Evolutionary conservation across 2,113 vertebrate genomes (phyloP), one percentile per base, ranked within the genome.

Genomic region (Oryzias woworae): DNA sequence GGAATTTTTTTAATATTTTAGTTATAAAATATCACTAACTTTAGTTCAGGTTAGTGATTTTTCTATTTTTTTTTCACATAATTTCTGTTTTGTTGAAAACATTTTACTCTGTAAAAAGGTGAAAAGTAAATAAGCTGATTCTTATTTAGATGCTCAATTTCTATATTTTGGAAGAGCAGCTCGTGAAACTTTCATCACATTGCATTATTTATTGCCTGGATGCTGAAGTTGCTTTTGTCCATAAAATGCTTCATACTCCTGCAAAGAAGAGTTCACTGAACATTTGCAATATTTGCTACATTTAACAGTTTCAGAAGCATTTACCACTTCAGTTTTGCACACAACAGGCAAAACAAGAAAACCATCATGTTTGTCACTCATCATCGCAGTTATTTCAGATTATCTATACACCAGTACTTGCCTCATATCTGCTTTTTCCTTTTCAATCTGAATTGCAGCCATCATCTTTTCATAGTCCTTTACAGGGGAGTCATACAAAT

Each of bases 391-490:
- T 51, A 36, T 23, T 51, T 48, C 16, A 18, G n/a, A 48, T 7
- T 18, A 1, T 53, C 43, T 12, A 55, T 48, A 58, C 49, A 46
- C 10, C 0, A 16, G 8, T 36, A 66, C 63, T 69, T 86, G 96
- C 96, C 96, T 93, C 88, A 96, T 31, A 1, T 95, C 87, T 58
- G 74, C 48, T 84, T 98, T 99, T 67, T 91, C 93, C 0, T 85
- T 41, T 85, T 99, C 95, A 0, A 85, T 31, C 0, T 94, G 78
- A 66, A 99, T 57, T 31, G 90, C 4, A 54, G 95, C 94, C 95
- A 99, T 85, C 77, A 91, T 74, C 80, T 93, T 97, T 83, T 99
- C 97, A 64, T 99, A 98, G 51, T 93, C 65, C 82, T 98, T 96
- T 72, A 94, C 95, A 24, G 95, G 96, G 22, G 90, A 60, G 24